Evolutionary conservation across 2,888 invertebrate genomes (phyloP).

Genomic region (Heliconius ismenius): DNA sequence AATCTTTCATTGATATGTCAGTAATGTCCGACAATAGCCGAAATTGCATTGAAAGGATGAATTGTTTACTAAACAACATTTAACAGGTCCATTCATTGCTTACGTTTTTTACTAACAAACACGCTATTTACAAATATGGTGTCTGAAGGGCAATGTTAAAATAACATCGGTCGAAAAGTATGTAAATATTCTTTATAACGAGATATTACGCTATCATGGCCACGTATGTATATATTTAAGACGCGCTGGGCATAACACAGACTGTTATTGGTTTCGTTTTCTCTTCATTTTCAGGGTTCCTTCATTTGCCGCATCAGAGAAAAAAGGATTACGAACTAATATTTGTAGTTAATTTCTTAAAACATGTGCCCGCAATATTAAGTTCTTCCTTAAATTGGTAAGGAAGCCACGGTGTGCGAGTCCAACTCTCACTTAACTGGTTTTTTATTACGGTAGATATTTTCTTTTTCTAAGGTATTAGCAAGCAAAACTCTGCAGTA

Average conservation of each 20-base stretch:
- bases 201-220: background rate
- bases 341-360: too few relatives aligned
- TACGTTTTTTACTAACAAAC: constrained; percentile 31
- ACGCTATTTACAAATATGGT: constrained; percentile 34
- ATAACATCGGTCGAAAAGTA: background rate
- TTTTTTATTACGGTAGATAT: too few relatives aligned
- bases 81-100: constrained; percentile 34
- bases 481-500: background rate
- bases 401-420: too few relatives aligned
- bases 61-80: constrained; percentile 38
- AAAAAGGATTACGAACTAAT: too few relatives aligned
- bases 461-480: background rate
- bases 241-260: background rate
- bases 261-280: background rate
- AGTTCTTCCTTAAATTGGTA: too few relatives aligned
- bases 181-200: constrained; percentile 10
- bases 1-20: constrained; percentile 26
- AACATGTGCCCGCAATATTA: too few relatives aligned
- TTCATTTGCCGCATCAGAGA: too few relatives aligned
- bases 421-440: too few relatives aligned
- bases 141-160: constrained; percentile 12
- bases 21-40: constrained; percentile 31
- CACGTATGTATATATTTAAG: background rate
- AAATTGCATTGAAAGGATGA: constrained; percentile 37
- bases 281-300: background rate